Evolutionary conservation across 2,888 invertebrate genomes (phyloP), one percentile per base, ranked within the genome.

Genomic region (Spatulosminthurus flaviceps): DNA sequence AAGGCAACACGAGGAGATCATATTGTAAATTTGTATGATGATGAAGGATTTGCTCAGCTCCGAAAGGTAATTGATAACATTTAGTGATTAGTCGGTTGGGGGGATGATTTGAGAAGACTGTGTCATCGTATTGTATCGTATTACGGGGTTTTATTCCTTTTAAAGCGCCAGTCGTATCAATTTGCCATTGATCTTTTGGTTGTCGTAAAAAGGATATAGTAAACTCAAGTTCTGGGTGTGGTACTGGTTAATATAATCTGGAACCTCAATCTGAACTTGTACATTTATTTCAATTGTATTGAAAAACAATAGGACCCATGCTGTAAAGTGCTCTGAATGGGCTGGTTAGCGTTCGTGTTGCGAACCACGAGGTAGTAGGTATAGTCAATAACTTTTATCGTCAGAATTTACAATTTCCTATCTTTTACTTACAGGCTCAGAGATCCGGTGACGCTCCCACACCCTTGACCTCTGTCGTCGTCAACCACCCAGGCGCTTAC

Each of bases 1-100:
- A 92, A 93, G 85, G 93, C 95, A 0, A 92, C 92, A 78, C 92
- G 95, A 70, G 97, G 96, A 34, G 92, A 92, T 71, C 93, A 95
- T 85, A 90, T 91, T 79, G 90, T 98, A 72, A 92, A 93, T 81
- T 89, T 98, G 24, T 93, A 93, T 86, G 96, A 97, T 86, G 97
- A 98, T 89, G 97, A 98, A 87, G 95, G 95, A 80, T 97, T 94
- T 89, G 92, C 94, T 0, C 92, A 92, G 7, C 90, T 96, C 77
- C 92, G 94, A 79, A 96, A 97, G 87, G 95, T 89, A 84, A 21
- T 1, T 67, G 26, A 51, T n/a, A 19, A 16, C 69, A 26, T 69
- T 41, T 41, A 7, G 13, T 7, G 41, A 41, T 21, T 69, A 26
- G 13, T 64, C 26, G 79, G 72, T 22, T 85, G 88, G 88, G 88